phyloP scores from a whole-genome alignment of 2,888 invertebrate genomes.

The Cyaniris semiargus region DNA sequence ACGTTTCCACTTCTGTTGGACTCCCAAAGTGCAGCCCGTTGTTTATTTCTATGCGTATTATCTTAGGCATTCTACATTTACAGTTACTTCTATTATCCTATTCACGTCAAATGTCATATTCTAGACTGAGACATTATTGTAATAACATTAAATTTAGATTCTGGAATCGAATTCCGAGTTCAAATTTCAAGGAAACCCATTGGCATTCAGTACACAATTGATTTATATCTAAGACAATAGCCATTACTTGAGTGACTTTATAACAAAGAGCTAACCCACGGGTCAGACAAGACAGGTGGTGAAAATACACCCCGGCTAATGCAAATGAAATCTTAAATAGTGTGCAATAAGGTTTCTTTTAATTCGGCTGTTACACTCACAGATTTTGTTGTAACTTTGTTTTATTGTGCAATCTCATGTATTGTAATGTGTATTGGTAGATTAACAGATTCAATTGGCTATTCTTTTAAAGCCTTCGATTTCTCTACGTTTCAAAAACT shows the following conservation, averaged over 20 bases:
- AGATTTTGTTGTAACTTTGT: conserved; percentile 10
- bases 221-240: conserved; percentile 28
- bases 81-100: not conserved
- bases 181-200: conserved; percentile 27
- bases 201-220: conserved; percentile 24
- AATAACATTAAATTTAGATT: not conserved
- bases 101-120: not conserved
- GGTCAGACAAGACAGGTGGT: conserved; percentile 27
- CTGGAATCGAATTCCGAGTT: conserved; percentile 1
- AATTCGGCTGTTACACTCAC: not conserved
- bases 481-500: not conserved
- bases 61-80: no score
- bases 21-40: no score
- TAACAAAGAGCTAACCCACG: conserved; percentile 20
- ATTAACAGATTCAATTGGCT: not conserved
- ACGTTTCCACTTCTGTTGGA: no score
- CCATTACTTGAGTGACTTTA: conserved; percentile 21
- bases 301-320: not conserved
- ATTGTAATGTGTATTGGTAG: conserved; percentile 15
- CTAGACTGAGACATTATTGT: not conserved
- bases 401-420: conserved; percentile 2
- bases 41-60: no score
- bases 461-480: conserved; percentile 15
- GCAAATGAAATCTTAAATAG: not conserved
- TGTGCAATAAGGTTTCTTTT: not conserved